Evolutionary conservation across 2,797 vertebrate genomes (phyloP), one percentile per base, ranked within the genome.

Genomic region (Uromys caudimaculatus): DNA sequence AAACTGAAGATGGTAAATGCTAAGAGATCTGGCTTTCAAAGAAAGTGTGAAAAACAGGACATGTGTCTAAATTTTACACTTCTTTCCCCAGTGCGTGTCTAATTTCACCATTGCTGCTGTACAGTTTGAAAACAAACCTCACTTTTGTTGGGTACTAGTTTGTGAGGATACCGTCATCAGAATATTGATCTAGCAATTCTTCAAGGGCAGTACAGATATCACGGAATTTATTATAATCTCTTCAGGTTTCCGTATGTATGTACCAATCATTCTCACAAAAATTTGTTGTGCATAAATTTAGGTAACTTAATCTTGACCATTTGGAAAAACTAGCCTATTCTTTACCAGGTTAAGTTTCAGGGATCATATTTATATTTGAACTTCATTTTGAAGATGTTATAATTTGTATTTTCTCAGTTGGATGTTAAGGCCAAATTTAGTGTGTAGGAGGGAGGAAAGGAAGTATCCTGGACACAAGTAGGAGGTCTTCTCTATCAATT

Each of bases 61-160:
- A 95, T 93, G 93, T 92, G 81, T 97, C 89, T 96, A 90, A 88
- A 92, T 69, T 96, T 97, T 97, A 93, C 52, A 60, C 91, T 90
- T 96, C 96, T 96, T 93, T 97, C 96, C 78, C 89, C 96, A 96
- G 86, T 95, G 76, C 71, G 97, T 94, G 38, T 90, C 89, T 90
- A 97, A 97, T 97, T 96, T 16, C 58, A 29, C 64, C 64, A 71
- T 96, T 89, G 64, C 95, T 89, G 64, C 95, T 75, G 77, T 44
- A 90, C 24, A 96, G 91, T 96, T 95, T 96, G 95, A 96, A 97
- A 97, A 97, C 97, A 97, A 94, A 95, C 3, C 41, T 38, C 6
- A 21, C 13, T 84, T 93, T 89, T 94, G n/a, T 64, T 95, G 69
- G 58, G 41, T 90, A 75, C 69, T 97, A 60, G 23, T 35, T 75